Conservation (phyloP, 1,140 invertebrate species). For the Trypoxylus dichotomus region DNA sequence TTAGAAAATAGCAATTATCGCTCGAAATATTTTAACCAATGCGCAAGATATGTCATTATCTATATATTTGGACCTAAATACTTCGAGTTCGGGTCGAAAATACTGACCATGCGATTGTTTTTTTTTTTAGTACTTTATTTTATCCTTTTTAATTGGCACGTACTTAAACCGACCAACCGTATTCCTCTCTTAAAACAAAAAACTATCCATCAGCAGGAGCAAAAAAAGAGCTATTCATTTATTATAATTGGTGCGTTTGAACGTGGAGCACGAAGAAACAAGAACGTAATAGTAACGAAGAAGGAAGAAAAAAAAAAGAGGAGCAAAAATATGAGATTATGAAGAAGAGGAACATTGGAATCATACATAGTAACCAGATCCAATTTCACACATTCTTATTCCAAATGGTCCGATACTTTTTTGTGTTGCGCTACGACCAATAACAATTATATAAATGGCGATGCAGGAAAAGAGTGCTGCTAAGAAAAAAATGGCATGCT, state of each 20-base stretch:
- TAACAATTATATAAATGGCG: constrained; percentile 19
- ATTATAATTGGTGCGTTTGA: constrained; percentile 9
- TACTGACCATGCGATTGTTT: constrained; percentile 14
- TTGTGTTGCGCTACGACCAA: constrained; percentile 14
- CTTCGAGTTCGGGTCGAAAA: background rate
- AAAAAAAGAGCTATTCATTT: constrained; percentile 24
- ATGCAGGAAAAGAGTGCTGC: constrained; percentile 4
- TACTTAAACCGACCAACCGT: background rate
- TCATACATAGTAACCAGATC: background rate
- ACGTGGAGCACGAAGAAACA: background rate
- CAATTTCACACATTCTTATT: constrained; percentile 25
- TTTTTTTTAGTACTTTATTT: background rate
- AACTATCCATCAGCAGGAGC: background rate
- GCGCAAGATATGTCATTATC: background rate
- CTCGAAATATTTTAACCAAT: background rate
- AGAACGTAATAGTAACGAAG: background rate
- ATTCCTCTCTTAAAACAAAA: background rate
- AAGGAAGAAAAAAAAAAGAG: background rate
- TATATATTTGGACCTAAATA: background rate
- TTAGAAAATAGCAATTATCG: background rate
- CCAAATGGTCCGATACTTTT: constrained; percentile 18
- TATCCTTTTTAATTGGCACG: background rate
- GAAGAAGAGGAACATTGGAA: background rate
- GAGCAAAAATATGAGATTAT: background rate
- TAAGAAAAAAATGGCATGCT: background rate